Conservation (phyloP, 2,888 invertebrate species). For the Amphipyra tragopoginis region DNA sequence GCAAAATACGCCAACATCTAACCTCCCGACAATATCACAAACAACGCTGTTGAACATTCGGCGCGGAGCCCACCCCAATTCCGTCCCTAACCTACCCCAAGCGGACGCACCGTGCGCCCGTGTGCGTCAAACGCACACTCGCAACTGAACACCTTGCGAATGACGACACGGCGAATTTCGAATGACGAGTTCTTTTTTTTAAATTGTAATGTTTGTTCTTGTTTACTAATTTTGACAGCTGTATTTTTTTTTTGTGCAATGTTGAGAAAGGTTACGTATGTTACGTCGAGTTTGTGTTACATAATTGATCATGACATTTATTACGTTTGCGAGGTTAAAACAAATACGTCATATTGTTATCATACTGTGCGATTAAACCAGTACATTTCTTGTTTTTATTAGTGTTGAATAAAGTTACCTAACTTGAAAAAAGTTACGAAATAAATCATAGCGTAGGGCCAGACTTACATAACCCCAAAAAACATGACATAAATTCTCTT, state of each 20-base stretch:
- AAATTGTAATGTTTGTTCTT: slow-evolving; percentile 41
- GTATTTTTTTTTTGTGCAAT: slow-evolving; percentile 33
- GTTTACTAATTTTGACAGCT: slow-evolving; percentile 49
- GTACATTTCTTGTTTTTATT: slow-evolving; percentile 14
- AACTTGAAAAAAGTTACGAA: background rate
- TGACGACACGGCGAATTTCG: slow-evolving; percentile 50
- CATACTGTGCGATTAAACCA: slow-evolving; percentile 13
- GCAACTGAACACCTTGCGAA: slow-evolving; percentile 60
- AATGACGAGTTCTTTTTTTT: slow-evolving; percentile 50
- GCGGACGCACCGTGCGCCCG: slow-evolving; percentile 62
- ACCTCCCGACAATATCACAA: slow-evolving; percentile 73
- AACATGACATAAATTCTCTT: slow-evolving; percentile 31
- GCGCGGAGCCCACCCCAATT: slow-evolving; percentile 83
- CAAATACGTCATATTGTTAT: slow-evolving; percentile 31
- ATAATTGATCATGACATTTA: slow-evolving; percentile 41
- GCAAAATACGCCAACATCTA: slow-evolving; percentile 42
- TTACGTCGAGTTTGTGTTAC: slow-evolving; percentile 20
- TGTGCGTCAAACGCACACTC: slow-evolving; percentile 56
- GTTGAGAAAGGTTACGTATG: slow-evolving; percentile 39
- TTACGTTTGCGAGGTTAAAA: slow-evolving; percentile 31
- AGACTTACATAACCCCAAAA: slow-evolving; percentile 27
- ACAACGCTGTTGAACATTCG: slow-evolving; percentile 86
- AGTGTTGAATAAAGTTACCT: slow-evolving; percentile 1
- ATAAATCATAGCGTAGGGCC: background rate
- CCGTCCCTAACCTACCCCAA: slow-evolving; percentile 87